phyloP scores from a whole-genome alignment of 2,888 invertebrate genomes.

The Pomacea canaliculata region DNA sequence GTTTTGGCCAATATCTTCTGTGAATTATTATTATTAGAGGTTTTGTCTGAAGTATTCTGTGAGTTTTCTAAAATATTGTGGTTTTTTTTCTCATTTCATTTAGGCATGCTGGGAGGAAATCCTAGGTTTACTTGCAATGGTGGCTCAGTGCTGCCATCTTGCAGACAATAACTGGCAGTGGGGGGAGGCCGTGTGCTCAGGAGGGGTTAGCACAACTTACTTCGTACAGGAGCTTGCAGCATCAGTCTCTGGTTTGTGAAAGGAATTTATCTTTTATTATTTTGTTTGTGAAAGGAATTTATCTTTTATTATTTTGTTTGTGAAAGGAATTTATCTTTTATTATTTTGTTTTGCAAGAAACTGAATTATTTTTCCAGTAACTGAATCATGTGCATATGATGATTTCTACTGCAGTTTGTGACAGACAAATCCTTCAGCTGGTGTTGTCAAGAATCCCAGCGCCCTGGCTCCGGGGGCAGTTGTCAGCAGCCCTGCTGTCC shows the following conservation, averaged over 20 bases:
- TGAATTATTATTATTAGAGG: too few species aligned
- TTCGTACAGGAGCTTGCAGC: conserved; percentile 42
- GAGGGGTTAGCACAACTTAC: conserved; percentile 25
- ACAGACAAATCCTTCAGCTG: not conserved
- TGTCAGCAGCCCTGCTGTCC: conserved; percentile 43
- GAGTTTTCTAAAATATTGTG: too few species aligned
- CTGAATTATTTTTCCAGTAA: too few species aligned
- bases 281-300: not conserved
- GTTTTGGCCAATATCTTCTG: too few species aligned
- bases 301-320: not conserved
- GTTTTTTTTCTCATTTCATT: not conserved
- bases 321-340: not conserved
- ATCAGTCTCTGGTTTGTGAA: conserved; percentile 38
- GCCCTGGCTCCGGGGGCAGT: conserved; percentile 47
- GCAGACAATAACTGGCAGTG: conserved; percentile 31
- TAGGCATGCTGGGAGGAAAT: conserved; percentile 29
- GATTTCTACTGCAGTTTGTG: not conserved
- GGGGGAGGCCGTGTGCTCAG: conserved; percentile 4
- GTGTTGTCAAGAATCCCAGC: conserved; percentile 18
- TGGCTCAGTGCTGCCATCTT: conserved; percentile 39
- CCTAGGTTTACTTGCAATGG: conserved; percentile 44
- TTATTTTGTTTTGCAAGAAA: not conserved
- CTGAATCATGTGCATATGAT: too few species aligned
- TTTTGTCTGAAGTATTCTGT: too few species aligned
- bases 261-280: not conserved